These are phyloP conservation scores for Pitangus sulphuratus DNA, from an alignment of 2,797 vertebrate genomes.

Conservation along the genomic window DNA sequence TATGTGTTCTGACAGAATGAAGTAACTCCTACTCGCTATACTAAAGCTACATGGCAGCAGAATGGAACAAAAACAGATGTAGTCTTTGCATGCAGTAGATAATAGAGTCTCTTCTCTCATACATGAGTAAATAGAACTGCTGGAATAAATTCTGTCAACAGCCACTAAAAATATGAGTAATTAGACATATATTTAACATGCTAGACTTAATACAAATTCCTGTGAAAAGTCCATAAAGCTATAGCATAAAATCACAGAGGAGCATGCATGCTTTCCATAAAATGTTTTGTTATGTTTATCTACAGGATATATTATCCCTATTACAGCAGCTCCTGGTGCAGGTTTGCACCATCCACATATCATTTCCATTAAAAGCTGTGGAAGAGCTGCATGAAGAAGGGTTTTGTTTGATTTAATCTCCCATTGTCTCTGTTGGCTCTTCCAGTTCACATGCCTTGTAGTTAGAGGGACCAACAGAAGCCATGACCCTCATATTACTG, in stretches of 20 bases:
- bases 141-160: slow-evolving; percentile 44
- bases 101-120: neutral
- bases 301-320: neutral
- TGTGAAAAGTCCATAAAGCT: neutral
- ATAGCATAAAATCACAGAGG: neutral
- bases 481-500: neutral
- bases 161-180: slow-evolving; percentile 37
- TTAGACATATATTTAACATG: slow-evolving; percentile 59
- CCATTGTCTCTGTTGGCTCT: neutral
- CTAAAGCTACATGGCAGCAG: slow-evolving; percentile 49
- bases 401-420: neutral
- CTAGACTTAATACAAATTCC: slow-evolving; percentile 35
- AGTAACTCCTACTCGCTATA: slow-evolving; percentile 73
- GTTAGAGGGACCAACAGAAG: neutral
- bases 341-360: neutral
- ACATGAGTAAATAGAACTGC: slow-evolving; percentile 44
- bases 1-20: slow-evolving; percentile 83
- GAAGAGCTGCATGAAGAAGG: neutral
- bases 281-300: neutral
- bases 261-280: neutral
- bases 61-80: slow-evolving; percentile 63
- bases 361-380: neutral
- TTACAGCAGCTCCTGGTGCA: neutral
- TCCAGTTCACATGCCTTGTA: neutral
- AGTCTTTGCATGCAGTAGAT: slow-evolving; percentile 47